Conservation (phyloP, 2,113 vertebrate species). For the Sminthopsis crassicaudata region DNA sequence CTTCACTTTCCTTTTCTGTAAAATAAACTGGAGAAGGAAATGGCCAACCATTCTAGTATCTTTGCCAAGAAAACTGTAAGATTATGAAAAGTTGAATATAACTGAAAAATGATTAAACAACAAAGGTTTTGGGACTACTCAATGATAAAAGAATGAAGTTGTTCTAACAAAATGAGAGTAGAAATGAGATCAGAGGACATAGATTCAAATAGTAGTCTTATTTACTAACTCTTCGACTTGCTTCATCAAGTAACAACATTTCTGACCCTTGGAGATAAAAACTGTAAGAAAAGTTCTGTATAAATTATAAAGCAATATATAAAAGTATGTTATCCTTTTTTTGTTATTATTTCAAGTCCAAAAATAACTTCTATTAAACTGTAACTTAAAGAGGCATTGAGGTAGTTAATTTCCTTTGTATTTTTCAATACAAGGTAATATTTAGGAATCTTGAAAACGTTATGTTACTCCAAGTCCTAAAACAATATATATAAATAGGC, state of each 20-base stretch:
- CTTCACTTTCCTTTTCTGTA: neutral
- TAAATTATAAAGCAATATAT: neutral
- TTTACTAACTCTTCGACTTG: neutral
- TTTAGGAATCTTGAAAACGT: conserved; percentile 53
- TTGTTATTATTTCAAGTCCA: neutral
- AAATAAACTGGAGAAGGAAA: neutral
- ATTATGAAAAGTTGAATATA: neutral
- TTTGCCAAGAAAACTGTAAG: neutral
- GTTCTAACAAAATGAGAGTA: neutral
- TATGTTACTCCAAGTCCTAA: neutral
- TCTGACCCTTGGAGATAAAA: neutral
- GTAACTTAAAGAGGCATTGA: neutral
- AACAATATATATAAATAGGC: conserved; percentile 10
- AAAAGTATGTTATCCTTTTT: neutral
- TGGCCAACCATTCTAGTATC: neutral
- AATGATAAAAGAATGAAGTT: neutral
- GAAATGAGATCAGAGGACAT: neutral
- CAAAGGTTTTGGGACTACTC: neutral
- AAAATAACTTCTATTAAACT: neutral
- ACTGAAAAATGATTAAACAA: neutral
- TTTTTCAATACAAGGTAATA: conserved; percentile 53
- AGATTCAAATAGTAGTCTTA: neutral
- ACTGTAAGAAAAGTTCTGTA: neutral
- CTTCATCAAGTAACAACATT: neutral
- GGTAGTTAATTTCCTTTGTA: conserved; percentile 24